These are phyloP conservation scores for Mechanitis mazaeus DNA, from an alignment of 2,888 invertebrate genomes.

Conservation along the genomic window DNA sequence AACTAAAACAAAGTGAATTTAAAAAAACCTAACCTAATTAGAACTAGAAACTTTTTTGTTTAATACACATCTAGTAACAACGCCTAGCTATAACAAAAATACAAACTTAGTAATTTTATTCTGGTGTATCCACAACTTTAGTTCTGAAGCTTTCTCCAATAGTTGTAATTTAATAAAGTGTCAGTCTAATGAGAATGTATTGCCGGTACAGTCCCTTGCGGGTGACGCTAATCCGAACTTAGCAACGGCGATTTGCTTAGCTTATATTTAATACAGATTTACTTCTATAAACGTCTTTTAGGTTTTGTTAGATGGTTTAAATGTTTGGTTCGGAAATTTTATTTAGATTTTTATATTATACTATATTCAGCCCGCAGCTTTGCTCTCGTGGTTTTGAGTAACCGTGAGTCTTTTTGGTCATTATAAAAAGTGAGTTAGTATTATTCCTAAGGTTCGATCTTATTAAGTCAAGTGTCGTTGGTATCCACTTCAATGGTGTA, in stretches of 20 bases:
- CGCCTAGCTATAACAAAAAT: too few species aligned
- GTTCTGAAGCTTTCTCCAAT: slow-evolving; percentile 17
- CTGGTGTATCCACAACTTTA: slow-evolving; percentile 3
- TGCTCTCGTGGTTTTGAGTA: too few species aligned
- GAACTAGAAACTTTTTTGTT: not conserved
- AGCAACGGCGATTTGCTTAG: slow-evolving; percentile 22
- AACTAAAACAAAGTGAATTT: too few species aligned
- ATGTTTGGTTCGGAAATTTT: not conserved
- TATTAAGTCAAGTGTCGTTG: too few species aligned
- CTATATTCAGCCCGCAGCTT: not conserved
- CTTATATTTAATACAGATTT: slow-evolving; percentile 12
- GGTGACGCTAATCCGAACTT: slow-evolving; percentile 25
- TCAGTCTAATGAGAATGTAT: slow-evolving; percentile 28
- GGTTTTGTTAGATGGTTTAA: too few species aligned
- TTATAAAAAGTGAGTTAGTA: too few species aligned
- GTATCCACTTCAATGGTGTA: too few species aligned
- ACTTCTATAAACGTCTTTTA: not conserved
- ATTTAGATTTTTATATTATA: not conserved
- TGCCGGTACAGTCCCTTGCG: slow-evolving; percentile 19
- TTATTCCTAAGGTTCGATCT: too few species aligned
- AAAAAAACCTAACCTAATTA: too few species aligned
- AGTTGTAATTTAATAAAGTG: slow-evolving; percentile 28
- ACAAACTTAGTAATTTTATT: not conserved
- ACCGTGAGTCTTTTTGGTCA: too few species aligned
- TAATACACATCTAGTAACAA: not conserved